phyloP scores from a whole-genome alignment of 30 jellyfish, hydroid and myxozoan genomes.

The Aurelia coerulea region DNA sequence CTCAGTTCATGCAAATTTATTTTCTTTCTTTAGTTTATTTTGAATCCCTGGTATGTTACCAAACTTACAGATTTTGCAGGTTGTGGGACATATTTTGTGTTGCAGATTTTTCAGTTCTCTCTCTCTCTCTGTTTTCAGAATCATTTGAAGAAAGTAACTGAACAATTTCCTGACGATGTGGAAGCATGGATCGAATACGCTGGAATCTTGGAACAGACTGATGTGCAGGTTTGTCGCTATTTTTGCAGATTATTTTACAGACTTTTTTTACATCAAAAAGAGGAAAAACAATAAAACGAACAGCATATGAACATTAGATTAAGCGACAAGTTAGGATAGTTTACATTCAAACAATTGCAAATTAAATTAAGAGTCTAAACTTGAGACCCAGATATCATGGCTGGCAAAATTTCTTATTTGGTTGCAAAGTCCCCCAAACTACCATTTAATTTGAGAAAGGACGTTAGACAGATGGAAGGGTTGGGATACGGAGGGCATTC shows the following conservation, averaged over 20 bases:
- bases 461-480: no score
- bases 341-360: no score
- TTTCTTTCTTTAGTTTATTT: no score
- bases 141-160: slow-evolving; percentile 94
- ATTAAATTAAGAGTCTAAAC: no score
- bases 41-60: no score
- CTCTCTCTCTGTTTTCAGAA: slow-evolving; percentile 42
- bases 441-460: no score
- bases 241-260: neutral
- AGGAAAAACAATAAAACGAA: neutral
- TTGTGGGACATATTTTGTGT: neutral
- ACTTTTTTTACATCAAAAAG: neutral
- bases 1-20: neutral
- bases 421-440: no score
- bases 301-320: no score
- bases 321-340: no score
- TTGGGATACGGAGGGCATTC: no score
- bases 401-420: no score
- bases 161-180: slow-evolving; percentile 96
- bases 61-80: neutral
- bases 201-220: slow-evolving; percentile 92
- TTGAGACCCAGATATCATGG: no score
- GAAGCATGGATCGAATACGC: slow-evolving; percentile 99
- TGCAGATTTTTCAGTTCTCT: neutral
- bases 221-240: slow-evolving; percentile 77